Evolutionary conservation across 2,113 vertebrate species (phyloP).

Genomic region (Pachypanchax playfairii): DNA sequence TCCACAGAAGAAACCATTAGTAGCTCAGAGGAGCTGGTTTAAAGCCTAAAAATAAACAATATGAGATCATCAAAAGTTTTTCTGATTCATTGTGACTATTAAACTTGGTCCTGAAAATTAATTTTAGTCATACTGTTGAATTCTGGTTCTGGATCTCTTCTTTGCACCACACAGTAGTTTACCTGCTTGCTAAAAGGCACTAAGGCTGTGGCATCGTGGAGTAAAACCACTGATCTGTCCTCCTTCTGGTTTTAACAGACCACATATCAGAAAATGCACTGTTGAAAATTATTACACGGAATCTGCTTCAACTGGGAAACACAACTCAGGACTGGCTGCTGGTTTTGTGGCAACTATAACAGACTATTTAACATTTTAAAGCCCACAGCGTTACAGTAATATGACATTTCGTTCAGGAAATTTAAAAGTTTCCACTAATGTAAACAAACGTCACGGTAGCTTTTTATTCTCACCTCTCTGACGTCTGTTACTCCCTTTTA

Average conservation of each 20-base stretch:
- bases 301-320: conserved; percentile 27
- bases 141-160: too few species aligned
- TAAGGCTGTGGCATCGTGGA: too few species aligned
- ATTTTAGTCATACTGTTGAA: too few species aligned
- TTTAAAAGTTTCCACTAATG: too few species aligned
- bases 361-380: neutral
- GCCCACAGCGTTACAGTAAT: too few species aligned
- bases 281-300: conserved; percentile 50
- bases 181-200: conserved; percentile 25
- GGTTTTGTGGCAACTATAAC: neutral
- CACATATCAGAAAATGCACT: conserved; percentile 25
- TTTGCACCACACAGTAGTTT: neutral
- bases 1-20: neutral
- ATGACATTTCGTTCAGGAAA: too few species aligned
- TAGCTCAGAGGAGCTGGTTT: neutral
- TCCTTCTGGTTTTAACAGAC: neutral
- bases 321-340: conserved; percentile 1
- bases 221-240: too few species aligned
- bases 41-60: neutral
- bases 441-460: neutral
- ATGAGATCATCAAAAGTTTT: too few species aligned
- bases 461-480: conserved; percentile 36
- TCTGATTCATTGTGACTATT: too few species aligned
- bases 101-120: too few species aligned
- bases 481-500: conserved; percentile 4